phyloP scores from a whole-genome alignment of 2,888 invertebrate species.

The Calliopum simillimum region DNA sequence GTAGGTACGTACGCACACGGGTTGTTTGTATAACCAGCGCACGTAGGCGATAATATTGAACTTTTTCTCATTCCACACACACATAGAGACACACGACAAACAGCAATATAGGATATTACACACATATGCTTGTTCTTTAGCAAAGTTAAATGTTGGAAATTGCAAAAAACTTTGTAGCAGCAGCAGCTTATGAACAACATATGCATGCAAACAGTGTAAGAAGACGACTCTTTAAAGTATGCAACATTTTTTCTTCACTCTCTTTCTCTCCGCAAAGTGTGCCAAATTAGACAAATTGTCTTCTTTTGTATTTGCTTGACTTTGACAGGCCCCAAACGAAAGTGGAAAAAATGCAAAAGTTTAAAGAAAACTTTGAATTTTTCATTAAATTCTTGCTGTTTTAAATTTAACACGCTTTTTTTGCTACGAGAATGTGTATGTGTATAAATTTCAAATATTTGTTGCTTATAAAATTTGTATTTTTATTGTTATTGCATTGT shows the following conservation, averaged over 20 bases:
- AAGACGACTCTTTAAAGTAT: not conserved
- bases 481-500: too few species aligned
- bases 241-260: not conserved
- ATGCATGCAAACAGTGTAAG: not conserved
- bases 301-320: not conserved
- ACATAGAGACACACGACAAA: not conserved
- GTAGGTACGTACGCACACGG: conserved; percentile 29
- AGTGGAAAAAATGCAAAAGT: too few species aligned
- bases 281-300: conserved; percentile 14
- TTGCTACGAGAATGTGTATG: too few species aligned
- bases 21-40: conserved; percentile 55
- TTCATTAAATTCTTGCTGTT: too few species aligned
- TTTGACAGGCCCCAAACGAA: not conserved
- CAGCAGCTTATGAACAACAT: conserved; percentile 5
- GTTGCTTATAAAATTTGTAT: too few species aligned
- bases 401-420: too few species aligned
- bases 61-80: conserved; percentile 41
- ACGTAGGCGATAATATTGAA: conserved; percentile 59
- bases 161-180: not conserved
- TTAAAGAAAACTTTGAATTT: not conserved
- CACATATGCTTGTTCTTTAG: not conserved
- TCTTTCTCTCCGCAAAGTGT: conserved; percentile 18
- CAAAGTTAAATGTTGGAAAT: not conserved
- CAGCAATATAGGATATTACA: not conserved
- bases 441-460: too few species aligned